Conservation (phyloP, 2,797 vertebrate genomes). For the Siniperca obscura region DNA sequence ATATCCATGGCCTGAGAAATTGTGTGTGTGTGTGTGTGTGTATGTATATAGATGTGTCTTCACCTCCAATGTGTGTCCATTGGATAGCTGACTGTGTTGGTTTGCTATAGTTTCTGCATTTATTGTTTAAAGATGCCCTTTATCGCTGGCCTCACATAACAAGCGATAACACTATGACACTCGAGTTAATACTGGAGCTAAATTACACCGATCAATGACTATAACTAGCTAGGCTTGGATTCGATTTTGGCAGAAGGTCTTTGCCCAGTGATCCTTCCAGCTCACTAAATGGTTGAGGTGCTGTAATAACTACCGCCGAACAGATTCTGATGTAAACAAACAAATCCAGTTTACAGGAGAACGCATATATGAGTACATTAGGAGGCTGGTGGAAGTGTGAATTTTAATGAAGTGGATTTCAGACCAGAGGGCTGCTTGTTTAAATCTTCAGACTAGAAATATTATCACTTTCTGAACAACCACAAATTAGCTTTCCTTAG, state of each 20-base stretch:
- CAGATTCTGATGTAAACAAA: conserved; percentile 37
- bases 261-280: conserved; percentile 55
- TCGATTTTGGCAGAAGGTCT: conserved; percentile 57
- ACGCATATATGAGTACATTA: background rate
- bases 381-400: background rate
- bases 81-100: conserved; percentile 69
- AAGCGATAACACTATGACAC: conserved; percentile 47
- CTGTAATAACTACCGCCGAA: conserved; percentile 4
- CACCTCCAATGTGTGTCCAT: conserved; percentile 34
- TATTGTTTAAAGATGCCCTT: conserved; percentile 48
- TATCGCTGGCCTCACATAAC: conserved; percentile 29
- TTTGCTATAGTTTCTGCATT: conserved; percentile 54
- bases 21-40: conserved; percentile 11
- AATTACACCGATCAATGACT: conserved; percentile 59
- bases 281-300: conserved; percentile 40
- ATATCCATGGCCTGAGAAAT: conserved; percentile 25
- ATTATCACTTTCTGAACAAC: background rate
- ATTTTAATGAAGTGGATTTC: background rate
- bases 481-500: background rate
- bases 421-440: background rate
- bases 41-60: background rate
- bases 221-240: conserved; percentile 33
- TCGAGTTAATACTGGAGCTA: conserved; percentile 50
- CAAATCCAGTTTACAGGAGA: conserved; percentile 2
- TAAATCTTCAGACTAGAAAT: background rate